Conservation (phyloP, 2,113 vertebrate genomes). For the Halcyon senegalensis region DNA sequence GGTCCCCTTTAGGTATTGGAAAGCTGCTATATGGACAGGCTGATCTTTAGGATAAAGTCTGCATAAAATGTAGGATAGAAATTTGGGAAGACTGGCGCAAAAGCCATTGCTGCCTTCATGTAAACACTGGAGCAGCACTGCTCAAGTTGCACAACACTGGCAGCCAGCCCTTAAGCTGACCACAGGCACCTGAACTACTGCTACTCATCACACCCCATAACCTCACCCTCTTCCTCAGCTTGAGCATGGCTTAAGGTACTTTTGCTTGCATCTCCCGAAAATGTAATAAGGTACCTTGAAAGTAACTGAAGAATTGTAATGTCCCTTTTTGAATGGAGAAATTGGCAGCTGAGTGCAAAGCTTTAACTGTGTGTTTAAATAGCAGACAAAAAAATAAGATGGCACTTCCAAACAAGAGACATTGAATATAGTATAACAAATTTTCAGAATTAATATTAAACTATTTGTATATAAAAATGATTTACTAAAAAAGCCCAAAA, state of each 20-base stretch:
- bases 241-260: neutral
- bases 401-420: neutral
- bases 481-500: neutral
- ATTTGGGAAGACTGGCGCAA: neutral
- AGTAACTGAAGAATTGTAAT: neutral
- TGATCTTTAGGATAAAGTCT: neutral
- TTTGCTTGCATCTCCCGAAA: neutral
- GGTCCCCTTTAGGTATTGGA: neutral
- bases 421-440: accelerated
- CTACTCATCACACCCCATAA: accelerated
- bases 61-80: accelerated
- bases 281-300: neutral
- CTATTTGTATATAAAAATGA: neutral
- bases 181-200: accelerated
- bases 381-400: neutral
- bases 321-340: neutral
- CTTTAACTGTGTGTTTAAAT: neutral
- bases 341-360: neutral
- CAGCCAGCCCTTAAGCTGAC: too few species aligned
- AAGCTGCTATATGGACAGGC: neutral
- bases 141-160: accelerated
- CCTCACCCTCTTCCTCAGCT: accelerated
- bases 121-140: neutral
- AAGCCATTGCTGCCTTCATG: neutral
- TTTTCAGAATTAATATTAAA: neutral